phyloP scores from a whole-genome alignment of 2,797 vertebrate species.

The Enteromius anoplus region DNA sequence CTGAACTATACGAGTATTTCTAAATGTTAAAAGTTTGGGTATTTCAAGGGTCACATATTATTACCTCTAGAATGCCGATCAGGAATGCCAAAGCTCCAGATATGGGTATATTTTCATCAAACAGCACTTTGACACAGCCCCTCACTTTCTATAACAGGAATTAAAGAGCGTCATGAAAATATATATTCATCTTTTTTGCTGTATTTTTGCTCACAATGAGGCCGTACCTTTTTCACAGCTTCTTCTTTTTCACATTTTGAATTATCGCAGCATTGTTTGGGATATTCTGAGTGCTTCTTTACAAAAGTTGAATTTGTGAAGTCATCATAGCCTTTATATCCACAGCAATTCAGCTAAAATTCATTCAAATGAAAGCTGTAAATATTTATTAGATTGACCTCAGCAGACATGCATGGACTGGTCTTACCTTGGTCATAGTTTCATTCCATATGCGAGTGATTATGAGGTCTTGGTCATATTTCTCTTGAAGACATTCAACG shows the following conservation, averaged over 20 bases:
- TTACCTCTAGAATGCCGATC: conserved; percentile 79
- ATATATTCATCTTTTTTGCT: neutral
- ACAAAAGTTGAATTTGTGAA: conserved; percentile 67
- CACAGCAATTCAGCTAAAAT: conserved; percentile 76
- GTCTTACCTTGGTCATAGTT: conserved; percentile 74
- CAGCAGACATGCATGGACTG: neutral
- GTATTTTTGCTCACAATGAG: neutral
- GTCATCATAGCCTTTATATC: conserved; percentile 74
- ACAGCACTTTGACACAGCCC: conserved; percentile 70
- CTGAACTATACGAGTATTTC: neutral
- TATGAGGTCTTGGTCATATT: conserved; percentile 19
- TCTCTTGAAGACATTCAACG: neutral
- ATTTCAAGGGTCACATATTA: neutral
- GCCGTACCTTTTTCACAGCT: neutral
- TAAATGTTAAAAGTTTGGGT: neutral
- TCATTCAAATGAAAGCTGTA: neutral
- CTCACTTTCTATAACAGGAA: conserved; percentile 55
- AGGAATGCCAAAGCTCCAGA: conserved; percentile 74
- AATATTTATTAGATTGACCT: neutral
- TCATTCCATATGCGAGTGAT: conserved; percentile 69
- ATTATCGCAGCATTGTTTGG: conserved; percentile 63
- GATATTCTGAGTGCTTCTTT: fast-evolving
- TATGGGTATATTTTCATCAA: conserved; percentile 68
- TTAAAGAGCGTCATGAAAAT: neutral
- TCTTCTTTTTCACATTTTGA: fast-evolving